These are phyloP conservation scores for Grus americana DNA, from an alignment of 2,113 vertebrate genomes.

Conservation along the genomic window DNA sequence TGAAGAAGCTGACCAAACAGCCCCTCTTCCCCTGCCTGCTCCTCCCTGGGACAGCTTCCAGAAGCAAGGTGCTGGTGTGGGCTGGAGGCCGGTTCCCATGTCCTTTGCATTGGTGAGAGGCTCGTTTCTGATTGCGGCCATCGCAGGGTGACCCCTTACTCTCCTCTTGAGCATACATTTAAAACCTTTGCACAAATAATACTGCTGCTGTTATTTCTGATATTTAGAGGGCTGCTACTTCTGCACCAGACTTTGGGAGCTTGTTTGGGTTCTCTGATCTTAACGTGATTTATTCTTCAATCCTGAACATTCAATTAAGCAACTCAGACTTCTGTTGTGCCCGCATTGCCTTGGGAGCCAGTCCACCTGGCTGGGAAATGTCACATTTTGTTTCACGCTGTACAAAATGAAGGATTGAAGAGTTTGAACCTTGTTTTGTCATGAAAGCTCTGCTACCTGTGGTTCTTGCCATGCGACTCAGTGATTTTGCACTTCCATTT, in stretches of 20 bases:
- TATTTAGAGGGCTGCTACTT: conserved; percentile 8
- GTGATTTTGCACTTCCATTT: conserved; percentile 53
- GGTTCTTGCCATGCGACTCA: conserved; percentile 43
- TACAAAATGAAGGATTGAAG: conserved; percentile 48
- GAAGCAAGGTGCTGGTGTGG: not conserved
- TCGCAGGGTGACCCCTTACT: not conserved
- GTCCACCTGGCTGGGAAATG: conserved; percentile 15
- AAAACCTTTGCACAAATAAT: not conserved
- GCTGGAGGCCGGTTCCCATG: not conserved
- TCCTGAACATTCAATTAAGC: conserved; percentile 37
- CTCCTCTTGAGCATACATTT: not conserved
- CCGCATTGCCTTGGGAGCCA: not conserved
- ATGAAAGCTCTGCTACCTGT: conserved; percentile 40
- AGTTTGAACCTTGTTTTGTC: conserved; percentile 37
- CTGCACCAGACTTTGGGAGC: conserved; percentile 2
- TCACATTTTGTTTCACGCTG: not conserved
- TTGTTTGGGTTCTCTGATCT: conserved; percentile 37
- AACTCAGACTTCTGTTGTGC: not conserved
- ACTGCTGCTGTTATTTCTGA: conserved; percentile 6
- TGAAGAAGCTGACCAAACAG: not conserved
- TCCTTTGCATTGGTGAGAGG: not conserved
- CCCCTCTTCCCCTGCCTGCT: not conserved
- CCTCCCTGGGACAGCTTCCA: not conserved
- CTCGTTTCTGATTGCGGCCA: not conserved
- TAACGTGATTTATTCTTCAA: conserved; percentile 29